Conservation (phyloP, 2,113 vertebrate genomes). For the Eretmochelys imbricata region DNA sequence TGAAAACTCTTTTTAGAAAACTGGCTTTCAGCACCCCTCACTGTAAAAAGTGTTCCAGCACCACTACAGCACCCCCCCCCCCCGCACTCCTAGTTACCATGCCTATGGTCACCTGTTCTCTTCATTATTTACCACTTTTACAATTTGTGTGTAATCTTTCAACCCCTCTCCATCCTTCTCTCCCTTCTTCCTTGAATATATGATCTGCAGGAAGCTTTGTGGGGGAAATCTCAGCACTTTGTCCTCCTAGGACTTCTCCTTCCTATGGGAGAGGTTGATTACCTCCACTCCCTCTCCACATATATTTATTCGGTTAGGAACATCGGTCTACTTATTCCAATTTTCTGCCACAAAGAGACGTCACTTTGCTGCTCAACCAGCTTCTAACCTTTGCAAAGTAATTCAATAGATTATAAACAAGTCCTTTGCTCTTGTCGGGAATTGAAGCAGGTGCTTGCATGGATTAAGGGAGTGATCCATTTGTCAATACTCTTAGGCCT, state of each 20-base stretch:
- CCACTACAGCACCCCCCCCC: no score
- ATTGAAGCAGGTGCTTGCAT: background rate
- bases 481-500: background rate
- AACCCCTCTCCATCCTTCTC: background rate
- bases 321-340: accelerated
- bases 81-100: no score
- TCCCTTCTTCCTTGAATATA: background rate
- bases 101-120: background rate
- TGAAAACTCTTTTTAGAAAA: no score
- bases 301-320: background rate
- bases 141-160: background rate
- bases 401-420: background rate
- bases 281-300: background rate
- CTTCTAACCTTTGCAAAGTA: background rate
- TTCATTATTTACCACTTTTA: background rate
- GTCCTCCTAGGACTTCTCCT: accelerated
- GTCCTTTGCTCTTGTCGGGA: background rate
- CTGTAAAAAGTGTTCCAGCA: no score
- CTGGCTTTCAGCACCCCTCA: no score
- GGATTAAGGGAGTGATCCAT: background rate
- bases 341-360: background rate
- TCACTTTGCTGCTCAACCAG: background rate
- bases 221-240: background rate
- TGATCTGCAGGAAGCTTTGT: background rate
- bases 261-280: background rate